Evolutionary conservation across 2,113 vertebrate species (phyloP).

Genomic region (Hydropotes inermis): DNA sequence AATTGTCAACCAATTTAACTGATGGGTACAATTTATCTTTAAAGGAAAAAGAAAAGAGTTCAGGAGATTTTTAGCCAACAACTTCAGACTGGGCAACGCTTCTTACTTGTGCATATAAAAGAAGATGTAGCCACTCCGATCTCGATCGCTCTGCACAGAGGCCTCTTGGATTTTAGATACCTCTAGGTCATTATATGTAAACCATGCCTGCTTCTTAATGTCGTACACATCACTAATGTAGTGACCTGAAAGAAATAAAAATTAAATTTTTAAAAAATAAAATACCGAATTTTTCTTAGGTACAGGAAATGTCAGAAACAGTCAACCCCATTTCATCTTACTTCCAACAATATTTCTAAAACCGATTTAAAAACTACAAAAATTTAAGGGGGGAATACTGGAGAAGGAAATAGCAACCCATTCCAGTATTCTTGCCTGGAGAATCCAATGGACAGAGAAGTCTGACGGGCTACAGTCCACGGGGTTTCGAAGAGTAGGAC

Average conservation of each 20-base stretch:
- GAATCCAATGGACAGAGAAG: not conserved
- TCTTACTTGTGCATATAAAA: slow-evolving; percentile 99
- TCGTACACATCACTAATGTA: slow-evolving; percentile 98
- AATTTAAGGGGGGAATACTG: not conserved
- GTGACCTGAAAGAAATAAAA: slow-evolving; percentile 86
- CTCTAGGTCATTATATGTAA: slow-evolving; percentile 97
- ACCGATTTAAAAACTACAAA: not conserved
- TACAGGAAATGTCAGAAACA: not conserved
- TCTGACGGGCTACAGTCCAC: accelerated
- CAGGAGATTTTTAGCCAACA: not conserved
- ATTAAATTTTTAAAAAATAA: not conserved
- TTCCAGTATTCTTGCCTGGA: not conserved
- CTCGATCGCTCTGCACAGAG: slow-evolving; percentile 92
- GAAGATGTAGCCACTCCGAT: slow-evolving; percentile 98
- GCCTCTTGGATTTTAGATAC: slow-evolving; percentile 94
- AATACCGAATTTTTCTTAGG: not conserved
- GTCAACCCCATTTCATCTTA: not conserved
- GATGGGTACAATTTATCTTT: not conserved
- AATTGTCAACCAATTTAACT: not conserved
- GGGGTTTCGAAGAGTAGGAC: not conserved
- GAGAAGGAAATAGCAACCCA: not conserved
- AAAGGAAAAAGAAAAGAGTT: not conserved
- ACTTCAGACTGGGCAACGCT: not conserved
- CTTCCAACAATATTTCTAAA: not conserved
- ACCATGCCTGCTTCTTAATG: slow-evolving; percentile 97